phyloP scores from a whole-genome alignment of 2,113 vertebrate species.

The Centropristis striata region DNA sequence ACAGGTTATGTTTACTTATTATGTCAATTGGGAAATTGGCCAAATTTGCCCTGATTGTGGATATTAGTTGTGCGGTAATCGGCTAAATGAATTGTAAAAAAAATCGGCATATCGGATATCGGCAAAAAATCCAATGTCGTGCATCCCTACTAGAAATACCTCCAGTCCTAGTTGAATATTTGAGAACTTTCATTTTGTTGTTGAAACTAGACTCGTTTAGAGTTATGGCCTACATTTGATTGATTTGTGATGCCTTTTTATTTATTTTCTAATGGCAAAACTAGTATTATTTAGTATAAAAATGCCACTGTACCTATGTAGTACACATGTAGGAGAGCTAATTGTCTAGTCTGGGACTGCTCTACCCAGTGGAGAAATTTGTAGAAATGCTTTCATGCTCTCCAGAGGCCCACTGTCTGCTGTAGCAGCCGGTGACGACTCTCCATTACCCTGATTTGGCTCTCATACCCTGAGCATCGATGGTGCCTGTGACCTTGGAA shows the following conservation, averaged over 20 bases:
- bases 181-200: neutral
- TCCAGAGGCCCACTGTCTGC: conserved; percentile 32
- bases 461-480: conserved; percentile 35
- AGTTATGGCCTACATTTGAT: neutral
- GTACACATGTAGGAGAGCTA: neutral
- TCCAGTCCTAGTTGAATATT: too few species aligned
- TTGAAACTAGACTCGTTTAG: neutral
- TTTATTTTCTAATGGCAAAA: too few species aligned
- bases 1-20: too few species aligned
- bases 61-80: too few species aligned
- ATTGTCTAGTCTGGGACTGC: conserved; percentile 9
- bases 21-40: too few species aligned
- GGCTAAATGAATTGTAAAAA: too few species aligned
- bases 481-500: conserved; percentile 64
- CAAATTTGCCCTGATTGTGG: too few species aligned
- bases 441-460: conserved; percentile 45
- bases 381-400: conserved; percentile 27
- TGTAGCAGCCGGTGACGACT: conserved; percentile 31
- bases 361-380: conserved; percentile 26
- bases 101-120: too few species aligned
- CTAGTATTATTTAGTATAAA: too few species aligned
- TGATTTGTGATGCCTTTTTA: too few species aligned
- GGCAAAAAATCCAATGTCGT: too few species aligned
- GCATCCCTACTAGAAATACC: neutral
- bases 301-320: too few species aligned